phyloP scores from a whole-genome alignment of 1,140 invertebrate genomes.

The Cotesia vestalis region DNA sequence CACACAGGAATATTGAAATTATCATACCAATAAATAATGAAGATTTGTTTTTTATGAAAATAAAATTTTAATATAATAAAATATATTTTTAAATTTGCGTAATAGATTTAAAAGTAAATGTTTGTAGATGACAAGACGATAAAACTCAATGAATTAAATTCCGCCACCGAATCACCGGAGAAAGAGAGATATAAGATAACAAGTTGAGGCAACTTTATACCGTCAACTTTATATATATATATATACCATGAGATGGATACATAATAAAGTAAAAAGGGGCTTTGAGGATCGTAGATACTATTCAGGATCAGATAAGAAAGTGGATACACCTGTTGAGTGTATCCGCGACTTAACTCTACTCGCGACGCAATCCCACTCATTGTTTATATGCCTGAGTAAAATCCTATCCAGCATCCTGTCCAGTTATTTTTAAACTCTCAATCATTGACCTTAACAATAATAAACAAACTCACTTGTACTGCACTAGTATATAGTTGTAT shows the following conservation, averaged over 20 bases:
- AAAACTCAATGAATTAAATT: constrained; percentile 43
- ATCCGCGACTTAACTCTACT: neutral
- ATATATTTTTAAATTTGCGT: neutral
- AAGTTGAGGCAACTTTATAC: constrained; percentile 9
- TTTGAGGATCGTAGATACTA: constrained; percentile 35
- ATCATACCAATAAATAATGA: neutral
- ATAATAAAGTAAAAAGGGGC: constrained; percentile 11
- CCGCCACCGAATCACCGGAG: constrained; percentile 43
- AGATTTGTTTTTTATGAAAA: too few relatives aligned
- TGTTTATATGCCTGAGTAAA: neutral
- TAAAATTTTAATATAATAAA: too few relatives aligned
- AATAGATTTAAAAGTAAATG: constrained; percentile 19
- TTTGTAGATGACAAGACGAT: constrained; percentile 40
- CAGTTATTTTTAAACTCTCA: constrained; percentile 7
- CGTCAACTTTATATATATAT: too few relatives aligned
- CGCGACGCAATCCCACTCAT: constrained; percentile 13
- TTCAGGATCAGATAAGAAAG: constrained; percentile 39
- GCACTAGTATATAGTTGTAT: neutral
- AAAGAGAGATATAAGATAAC: constrained; percentile 31
- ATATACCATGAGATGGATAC: neutral
- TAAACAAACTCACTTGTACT: neutral
- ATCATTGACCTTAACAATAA: constrained; percentile 16
- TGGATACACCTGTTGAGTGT: constrained; percentile 44
- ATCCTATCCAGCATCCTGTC: neutral
- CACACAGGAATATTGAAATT: neutral